phyloP scores from a whole-genome alignment of 2,797 vertebrate genomes.

The Cryptoprocta ferox region DNA sequence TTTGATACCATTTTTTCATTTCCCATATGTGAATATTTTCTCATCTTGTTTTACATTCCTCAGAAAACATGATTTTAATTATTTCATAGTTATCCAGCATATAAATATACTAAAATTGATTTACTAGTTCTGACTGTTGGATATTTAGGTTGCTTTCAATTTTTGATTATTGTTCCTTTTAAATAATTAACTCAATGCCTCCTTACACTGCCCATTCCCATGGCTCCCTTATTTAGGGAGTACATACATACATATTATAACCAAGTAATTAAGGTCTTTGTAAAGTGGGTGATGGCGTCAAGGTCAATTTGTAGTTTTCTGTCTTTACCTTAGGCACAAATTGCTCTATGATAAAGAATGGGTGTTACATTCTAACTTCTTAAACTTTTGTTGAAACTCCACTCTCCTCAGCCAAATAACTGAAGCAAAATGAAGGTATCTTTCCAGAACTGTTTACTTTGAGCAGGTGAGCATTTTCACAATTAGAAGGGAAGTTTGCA shows the following conservation, averaged over 20 bases:
- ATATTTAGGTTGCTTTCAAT: neutral
- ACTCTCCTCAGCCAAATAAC: slow-evolving; percentile 11
- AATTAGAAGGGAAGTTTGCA: slow-evolving; percentile 70
- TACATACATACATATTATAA: neutral
- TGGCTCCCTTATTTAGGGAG: neutral
- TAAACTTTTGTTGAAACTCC: slow-evolving; percentile 27
- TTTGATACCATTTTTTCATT: neutral
- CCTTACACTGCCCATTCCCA: neutral
- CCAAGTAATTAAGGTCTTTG: neutral
- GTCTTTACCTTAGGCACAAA: neutral
- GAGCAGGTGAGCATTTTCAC: slow-evolving; percentile 63
- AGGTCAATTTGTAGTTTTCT: neutral
- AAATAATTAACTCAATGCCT: neutral
- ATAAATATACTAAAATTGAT: slow-evolving; percentile 7
- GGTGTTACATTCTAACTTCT: neutral
- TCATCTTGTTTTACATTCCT: neutral
- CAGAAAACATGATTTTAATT: neutral
- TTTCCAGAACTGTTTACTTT: slow-evolving; percentile 46
- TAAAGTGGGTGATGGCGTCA: neutral
- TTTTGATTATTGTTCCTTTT: slow-evolving; percentile 17
- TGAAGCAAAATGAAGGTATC: slow-evolving; percentile 34
- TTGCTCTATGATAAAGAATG: neutral
- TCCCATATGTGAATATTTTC: neutral
- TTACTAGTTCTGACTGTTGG: neutral
- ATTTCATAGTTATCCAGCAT: neutral